Evolutionary conservation across 2,888 invertebrate species (phyloP).

Genomic region (Physocephala rufipes): DNA sequence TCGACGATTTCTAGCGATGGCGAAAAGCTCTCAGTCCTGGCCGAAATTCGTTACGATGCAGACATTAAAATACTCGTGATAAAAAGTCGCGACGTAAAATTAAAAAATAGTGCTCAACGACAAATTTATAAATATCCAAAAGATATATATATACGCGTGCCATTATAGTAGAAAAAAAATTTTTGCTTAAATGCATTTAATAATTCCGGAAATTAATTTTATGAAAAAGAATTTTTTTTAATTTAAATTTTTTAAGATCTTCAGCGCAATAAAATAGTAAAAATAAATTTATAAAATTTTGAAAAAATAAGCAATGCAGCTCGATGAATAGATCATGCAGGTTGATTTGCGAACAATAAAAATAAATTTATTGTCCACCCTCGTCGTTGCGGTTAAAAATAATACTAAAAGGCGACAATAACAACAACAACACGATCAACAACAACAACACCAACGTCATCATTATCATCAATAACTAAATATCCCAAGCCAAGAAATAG

Average conservation of each 20-base stretch:
- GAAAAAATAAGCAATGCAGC: no score
- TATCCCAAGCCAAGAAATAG: slow-evolving; percentile 33
- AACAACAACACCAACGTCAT: no score
- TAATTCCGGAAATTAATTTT: background rate
- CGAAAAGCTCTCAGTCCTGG: slow-evolving; percentile 63
- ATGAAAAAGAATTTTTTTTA: no score
- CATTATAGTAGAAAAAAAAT: background rate
- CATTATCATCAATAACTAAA: no score
- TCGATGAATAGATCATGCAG: no score
- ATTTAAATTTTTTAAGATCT: no score
- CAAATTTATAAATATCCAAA: slow-evolving; percentile 9
- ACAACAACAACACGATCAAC: no score
- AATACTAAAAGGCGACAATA: slow-evolving; percentile 44
- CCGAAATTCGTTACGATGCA: slow-evolving; percentile 64
- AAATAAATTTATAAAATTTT: no score
- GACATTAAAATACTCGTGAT: slow-evolving; percentile 47
- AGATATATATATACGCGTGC: background rate
- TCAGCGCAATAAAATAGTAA: no score
- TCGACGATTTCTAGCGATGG: slow-evolving; percentile 25
- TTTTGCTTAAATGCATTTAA: background rate
- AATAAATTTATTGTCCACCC: slow-evolving; percentile 59
- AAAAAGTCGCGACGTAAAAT: slow-evolving; percentile 6
- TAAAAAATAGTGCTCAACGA: background rate
- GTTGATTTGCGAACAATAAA: slow-evolving; percentile 41
- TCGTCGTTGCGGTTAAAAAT: slow-evolving; percentile 57